These are phyloP conservation scores for Trochalopteron elliotii DNA, from an alignment of 2,113 vertebrate genomes.

Conservation along the genomic window DNA sequence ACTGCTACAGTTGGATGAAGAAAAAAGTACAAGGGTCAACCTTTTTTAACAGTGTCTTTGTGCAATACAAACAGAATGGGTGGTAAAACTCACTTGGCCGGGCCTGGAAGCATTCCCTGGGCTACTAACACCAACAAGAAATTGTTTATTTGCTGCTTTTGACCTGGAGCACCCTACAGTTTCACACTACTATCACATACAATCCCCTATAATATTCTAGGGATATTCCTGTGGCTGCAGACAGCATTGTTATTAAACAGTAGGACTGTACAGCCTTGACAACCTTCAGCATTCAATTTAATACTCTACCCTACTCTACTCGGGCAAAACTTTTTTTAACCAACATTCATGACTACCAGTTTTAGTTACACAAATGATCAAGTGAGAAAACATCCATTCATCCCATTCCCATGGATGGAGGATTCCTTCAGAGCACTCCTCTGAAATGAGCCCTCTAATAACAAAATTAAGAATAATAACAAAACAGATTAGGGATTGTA, in stretches of 20 bases:
- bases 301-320: not conserved
- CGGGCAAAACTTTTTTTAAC: not conserved
- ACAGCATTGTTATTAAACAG: not conserved
- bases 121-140: not conserved
- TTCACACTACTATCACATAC: not conserved
- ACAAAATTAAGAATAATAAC: not conserved
- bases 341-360: not conserved
- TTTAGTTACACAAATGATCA: not conserved
- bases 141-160: not conserved
- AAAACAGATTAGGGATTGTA: not conserved
- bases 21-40: not conserved
- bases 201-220: not conserved
- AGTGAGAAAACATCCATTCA: not conserved
- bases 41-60: not conserved
- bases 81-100: not conserved
- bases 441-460: not conserved
- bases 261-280: rapidly evolving
- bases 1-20: not conserved
- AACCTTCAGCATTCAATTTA: not conserved
- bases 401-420: not conserved
- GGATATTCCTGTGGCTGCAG: not conserved
- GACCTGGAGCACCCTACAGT: not conserved
- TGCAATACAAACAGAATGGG: not conserved
- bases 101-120: not conserved
- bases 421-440: not conserved